Evolutionary conservation across 2,888 invertebrate genomes (phyloP).

Genomic region (Napeogenes inachia): DNA sequence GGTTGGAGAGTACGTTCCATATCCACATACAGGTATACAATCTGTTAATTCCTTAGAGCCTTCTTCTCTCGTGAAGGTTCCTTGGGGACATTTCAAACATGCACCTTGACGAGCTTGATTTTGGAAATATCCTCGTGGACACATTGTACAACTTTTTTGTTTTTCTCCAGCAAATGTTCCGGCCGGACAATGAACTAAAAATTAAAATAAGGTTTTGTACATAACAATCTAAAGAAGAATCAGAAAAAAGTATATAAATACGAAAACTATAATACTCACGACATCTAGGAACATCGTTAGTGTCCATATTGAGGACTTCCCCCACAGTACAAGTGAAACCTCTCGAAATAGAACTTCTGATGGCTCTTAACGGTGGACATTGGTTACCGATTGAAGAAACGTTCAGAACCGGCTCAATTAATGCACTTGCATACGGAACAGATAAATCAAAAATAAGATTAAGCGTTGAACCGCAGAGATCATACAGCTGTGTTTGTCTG

Average conservation of each 20-base stretch:
- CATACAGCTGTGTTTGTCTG: conserved; percentile 93
- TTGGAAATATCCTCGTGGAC: conserved; percentile 95
- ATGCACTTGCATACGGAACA: conserved; percentile 93
- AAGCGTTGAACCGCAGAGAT: conserved; percentile 95
- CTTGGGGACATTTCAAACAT: conserved; percentile 93
- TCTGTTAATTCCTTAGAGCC: conserved; percentile 91
- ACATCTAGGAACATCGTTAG: conserved; percentile 94
- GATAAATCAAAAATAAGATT: conserved; percentile 95
- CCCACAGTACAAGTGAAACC: conserved; percentile 96
- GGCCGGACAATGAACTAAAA: conserved; percentile 94
- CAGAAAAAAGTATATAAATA: not conserved
- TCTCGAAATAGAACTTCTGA: conserved; percentile 88
- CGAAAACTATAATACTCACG: conserved; percentile 77
- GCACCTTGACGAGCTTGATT: conserved; percentile 93
- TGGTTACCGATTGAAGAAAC: conserved; percentile 93
- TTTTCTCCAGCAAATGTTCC: conserved; percentile 95
- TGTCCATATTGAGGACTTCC: conserved; percentile 95
- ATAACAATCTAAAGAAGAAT: not conserved
- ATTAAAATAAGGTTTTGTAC: conserved; percentile 5
- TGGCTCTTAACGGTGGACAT: conserved; percentile 93
- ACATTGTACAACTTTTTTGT: conserved; percentile 93
- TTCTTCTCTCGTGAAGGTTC: conserved; percentile 94
- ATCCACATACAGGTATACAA: conserved; percentile 96
- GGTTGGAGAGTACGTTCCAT: conserved; percentile 96
- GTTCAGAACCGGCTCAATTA: conserved; percentile 92